Evolutionary conservation across 2,797 vertebrate species (phyloP).

Genomic region (Champsocephalus esox): DNA sequence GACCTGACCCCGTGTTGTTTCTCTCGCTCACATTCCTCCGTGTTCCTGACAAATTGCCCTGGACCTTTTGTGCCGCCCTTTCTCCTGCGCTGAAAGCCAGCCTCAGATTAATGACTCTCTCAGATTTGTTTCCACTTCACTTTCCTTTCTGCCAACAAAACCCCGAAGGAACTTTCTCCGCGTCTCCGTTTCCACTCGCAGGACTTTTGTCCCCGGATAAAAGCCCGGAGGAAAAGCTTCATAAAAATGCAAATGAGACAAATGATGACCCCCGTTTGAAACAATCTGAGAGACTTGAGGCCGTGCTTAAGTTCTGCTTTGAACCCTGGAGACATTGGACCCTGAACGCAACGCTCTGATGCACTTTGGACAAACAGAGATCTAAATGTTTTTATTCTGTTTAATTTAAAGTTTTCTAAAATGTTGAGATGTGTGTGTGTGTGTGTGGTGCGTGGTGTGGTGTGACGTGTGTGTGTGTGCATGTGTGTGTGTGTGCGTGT

Average conservation of each 20-base stretch:
- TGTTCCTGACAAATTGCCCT: neutral
- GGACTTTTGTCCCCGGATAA: slow-evolving; percentile 5
- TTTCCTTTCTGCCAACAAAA: slow-evolving; percentile 28
- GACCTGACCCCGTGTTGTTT: no score
- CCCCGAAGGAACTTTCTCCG: neutral
- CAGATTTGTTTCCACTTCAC: neutral
- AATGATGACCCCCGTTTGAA: slow-evolving; percentile 43
- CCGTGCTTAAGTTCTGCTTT: slow-evolving; percentile 42
- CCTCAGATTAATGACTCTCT: slow-evolving; percentile 57
- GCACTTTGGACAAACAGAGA: slow-evolving; percentile 84
- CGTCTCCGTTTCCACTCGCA: slow-evolving; percentile 1
- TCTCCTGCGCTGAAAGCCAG: slow-evolving; percentile 43
- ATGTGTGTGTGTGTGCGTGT: no score
- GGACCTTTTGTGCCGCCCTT: slow-evolving; percentile 56
- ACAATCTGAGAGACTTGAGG: slow-evolving; percentile 62
- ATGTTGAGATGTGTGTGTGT: neutral
- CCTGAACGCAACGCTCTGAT: slow-evolving; percentile 87
- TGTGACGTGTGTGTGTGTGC: no score
- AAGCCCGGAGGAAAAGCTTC: neutral
- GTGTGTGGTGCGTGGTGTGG: no score
- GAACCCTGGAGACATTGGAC: slow-evolving; percentile 85
- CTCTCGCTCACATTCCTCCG: no score
- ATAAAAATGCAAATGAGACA: slow-evolving; percentile 45
- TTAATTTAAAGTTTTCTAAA: slow-evolving; percentile 78
- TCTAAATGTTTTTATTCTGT: slow-evolving; percentile 76